A percentile compares a stretch with the other conserved stretches of the same genome.
phyloP scores from a whole-genome alignment of 2,888 invertebrate species.

The Seira musarum region DNA sequence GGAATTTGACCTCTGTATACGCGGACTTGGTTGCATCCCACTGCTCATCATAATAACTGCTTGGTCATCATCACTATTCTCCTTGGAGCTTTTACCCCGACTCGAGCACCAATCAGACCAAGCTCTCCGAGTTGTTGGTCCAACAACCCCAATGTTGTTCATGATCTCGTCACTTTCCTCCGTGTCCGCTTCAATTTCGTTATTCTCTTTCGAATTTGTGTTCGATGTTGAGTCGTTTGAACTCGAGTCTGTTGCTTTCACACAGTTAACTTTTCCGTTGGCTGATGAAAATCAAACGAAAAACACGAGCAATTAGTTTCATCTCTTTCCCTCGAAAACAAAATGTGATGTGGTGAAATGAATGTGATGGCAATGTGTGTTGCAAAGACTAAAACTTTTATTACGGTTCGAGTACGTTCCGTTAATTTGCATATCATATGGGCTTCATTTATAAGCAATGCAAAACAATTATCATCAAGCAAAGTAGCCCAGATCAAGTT shows the following conservation, averaged over 20 bases:
- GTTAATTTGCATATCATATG: too few species aligned
- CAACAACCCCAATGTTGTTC: conserved; percentile 72
- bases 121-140: conserved; percentile 82
- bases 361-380: too few species aligned
- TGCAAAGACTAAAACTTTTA: too few species aligned
- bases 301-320: too few species aligned
- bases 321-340: too few species aligned
- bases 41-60: conserved; percentile 22
- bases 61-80: conserved; percentile 69
- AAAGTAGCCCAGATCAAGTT: too few species aligned
- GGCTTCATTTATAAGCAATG: too few species aligned
- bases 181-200: conserved; percentile 70
- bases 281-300: conserved; percentile 37
- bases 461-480: too few species aligned
- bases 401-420: too few species aligned
- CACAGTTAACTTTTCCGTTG: conserved; percentile 66
- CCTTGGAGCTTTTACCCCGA: conserved; percentile 75
- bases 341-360: too few species aligned
- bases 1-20: conserved; percentile 70
- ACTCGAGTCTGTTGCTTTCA: conserved; percentile 65
- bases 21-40: conserved; percentile 43
- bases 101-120: conserved; percentile 78
- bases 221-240: conserved; percentile 71
- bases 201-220: conserved; percentile 71
- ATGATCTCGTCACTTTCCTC: conserved; percentile 71